phyloP scores from a whole-genome alignment of 2,888 invertebrate genomes.

The Pachycephus smyrnensis region DNA sequence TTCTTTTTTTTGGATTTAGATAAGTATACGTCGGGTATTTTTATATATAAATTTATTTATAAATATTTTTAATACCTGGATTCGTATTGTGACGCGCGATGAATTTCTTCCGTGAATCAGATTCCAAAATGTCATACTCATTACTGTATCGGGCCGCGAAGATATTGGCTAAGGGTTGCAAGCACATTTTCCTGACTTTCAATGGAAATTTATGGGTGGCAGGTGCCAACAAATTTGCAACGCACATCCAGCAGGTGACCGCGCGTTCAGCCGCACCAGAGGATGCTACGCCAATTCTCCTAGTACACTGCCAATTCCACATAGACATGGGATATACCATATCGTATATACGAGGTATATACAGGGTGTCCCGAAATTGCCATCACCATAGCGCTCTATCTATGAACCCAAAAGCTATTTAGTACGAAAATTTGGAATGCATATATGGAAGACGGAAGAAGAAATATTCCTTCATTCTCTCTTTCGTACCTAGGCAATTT shows the following conservation, averaged over 20 bases:
- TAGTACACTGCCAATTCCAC: background rate
- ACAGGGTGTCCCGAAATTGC: background rate
- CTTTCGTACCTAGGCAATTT: no score
- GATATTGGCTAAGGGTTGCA: background rate
- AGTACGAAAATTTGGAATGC: no score
- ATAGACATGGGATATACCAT: background rate
- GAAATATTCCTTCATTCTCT: no score
- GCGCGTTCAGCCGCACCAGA: constrained; percentile 25
- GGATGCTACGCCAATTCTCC: constrained; percentile 3
- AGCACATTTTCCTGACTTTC: constrained; percentile 6
- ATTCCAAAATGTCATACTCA: background rate
- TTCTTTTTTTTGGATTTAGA: background rate
- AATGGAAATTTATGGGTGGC: constrained; percentile 17
- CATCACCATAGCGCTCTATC: no score
- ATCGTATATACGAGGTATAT: no score
- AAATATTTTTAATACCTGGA: background rate
- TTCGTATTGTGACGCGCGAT: background rate
- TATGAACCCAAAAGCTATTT: no score
- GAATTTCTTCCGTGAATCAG: background rate
- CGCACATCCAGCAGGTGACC: constrained; percentile 19
- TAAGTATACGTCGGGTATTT: background rate
- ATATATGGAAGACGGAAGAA: no score
- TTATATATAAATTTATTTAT: background rate
- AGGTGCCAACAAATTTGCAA: constrained; percentile 29
- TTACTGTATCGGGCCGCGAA: background rate